Evolutionary conservation across 1,140 invertebrate species (phyloP).

Genomic region (Drosophila carrolli): DNA sequence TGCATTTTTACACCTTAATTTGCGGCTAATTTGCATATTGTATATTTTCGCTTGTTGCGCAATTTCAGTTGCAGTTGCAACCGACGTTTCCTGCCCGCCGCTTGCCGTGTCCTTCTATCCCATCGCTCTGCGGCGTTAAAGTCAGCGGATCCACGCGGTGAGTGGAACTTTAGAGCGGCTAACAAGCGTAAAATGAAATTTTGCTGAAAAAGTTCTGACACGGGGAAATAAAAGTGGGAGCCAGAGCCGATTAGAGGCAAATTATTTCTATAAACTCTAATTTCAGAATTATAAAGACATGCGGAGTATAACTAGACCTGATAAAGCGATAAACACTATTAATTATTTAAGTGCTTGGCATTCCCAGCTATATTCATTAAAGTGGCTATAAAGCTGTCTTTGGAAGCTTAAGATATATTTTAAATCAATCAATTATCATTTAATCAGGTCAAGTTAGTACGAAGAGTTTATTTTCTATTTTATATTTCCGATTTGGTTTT

Average conservation of each 20-base stretch:
- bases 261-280: background rate
- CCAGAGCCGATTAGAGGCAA: slow-evolving; percentile 6
- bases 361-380: too few species aligned
- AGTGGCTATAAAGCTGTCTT: too few species aligned
- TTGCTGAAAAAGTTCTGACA: slow-evolving; percentile 23
- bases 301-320: too few species aligned
- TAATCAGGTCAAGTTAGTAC: background rate
- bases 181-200: slow-evolving; percentile 46
- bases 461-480: slow-evolving; percentile 1
- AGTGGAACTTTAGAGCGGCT: slow-evolving; percentile 39
- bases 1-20: slow-evolving; percentile 82
- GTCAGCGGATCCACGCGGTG: slow-evolving; percentile 13
- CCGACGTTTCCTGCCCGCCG: slow-evolving; percentile 22
- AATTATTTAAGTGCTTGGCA: too few species aligned
- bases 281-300: background rate
- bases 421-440: background rate
- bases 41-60: slow-evolving; percentile 73
- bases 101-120: slow-evolving; percentile 20
- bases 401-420: background rate
- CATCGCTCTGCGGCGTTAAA: slow-evolving; percentile 12
- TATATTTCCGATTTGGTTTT: slow-evolving; percentile 42
- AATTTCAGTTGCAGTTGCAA: slow-evolving; percentile 60
- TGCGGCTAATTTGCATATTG: slow-evolving; percentile 79
- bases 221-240: slow-evolving; percentile 9
- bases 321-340: too few species aligned